These are phyloP conservation scores for Pterophyllum scalare DNA, from an alignment of 2,113 vertebrate genomes.

Conservation along the genomic window DNA sequence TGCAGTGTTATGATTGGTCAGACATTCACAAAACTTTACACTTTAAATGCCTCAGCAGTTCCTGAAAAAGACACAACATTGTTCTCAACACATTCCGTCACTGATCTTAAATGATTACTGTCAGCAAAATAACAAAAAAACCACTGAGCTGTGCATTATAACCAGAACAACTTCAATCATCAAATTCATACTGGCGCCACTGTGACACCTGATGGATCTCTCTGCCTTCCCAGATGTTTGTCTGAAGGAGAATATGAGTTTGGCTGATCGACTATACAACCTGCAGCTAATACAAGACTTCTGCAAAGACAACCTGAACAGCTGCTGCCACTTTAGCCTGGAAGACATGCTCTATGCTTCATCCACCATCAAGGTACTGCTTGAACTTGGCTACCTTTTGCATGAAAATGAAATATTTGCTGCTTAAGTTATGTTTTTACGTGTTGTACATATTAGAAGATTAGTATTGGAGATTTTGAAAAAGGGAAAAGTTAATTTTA, in stretches of 20 bases:
- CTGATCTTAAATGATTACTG: background rate
- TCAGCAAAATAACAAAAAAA: background rate
- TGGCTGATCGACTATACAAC: conserved; percentile 95
- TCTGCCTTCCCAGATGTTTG: conserved; percentile 87
- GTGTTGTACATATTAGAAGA: background rate
- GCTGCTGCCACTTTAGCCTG: conserved; percentile 93
- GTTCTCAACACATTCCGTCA: background rate
- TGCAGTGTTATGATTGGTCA: conserved; percentile 26
- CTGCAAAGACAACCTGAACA: conserved; percentile 93
- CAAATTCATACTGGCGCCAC: background rate
- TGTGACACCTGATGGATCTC: conserved; percentile 36
- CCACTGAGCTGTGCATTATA: background rate
- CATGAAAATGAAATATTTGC: background rate
- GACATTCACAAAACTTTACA: background rate
- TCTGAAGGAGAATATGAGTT: conserved; percentile 94
- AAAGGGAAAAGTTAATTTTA: background rate
- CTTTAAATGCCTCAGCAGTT: conserved; percentile 2
- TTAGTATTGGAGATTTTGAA: background rate
- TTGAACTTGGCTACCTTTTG: background rate
- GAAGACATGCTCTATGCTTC: conserved; percentile 97
- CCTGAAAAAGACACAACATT: background rate
- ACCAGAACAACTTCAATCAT: background rate
- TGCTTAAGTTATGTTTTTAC: background rate
- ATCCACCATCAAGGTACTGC: conserved; percentile 91
- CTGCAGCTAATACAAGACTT: conserved; percentile 95